Percentiles rank a stretch among this genome's conserved stretches.
Evolutionary conservation across 2,797 vertebrate genomes (phyloP).

Genomic region (Betta splendens): DNA sequence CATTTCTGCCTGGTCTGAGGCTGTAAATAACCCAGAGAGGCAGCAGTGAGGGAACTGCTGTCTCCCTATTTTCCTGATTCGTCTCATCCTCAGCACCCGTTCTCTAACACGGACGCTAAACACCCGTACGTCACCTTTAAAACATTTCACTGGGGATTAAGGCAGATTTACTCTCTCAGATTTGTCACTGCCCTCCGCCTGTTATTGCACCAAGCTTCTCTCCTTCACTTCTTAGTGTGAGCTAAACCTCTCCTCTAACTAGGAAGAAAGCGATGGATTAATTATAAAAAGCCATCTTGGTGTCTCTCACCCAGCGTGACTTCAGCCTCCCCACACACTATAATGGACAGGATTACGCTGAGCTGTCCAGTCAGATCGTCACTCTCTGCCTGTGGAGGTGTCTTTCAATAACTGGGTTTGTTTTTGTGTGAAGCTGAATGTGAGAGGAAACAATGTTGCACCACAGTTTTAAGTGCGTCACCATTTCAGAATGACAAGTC

Average conservation of each 20-base stretch:
- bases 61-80: slow-evolving; percentile 23
- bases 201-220: slow-evolving; percentile 18
- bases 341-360: slow-evolving; percentile 80
- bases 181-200: slow-evolving; percentile 18
- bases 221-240: slow-evolving; percentile 36
- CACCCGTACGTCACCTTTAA: slow-evolving; percentile 36
- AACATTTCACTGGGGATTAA: slow-evolving; percentile 43
- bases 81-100: slow-evolving; percentile 18
- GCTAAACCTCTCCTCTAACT: slow-evolving; percentile 35
- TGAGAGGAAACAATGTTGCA: slow-evolving; percentile 5
- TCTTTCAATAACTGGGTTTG: slow-evolving; percentile 44
- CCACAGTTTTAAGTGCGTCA: slow-evolving; percentile 35
- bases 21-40: slow-evolving; percentile 70
- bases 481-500: slow-evolving; percentile 91
- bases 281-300: slow-evolving; percentile 50
- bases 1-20: slow-evolving; percentile 58
- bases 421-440: slow-evolving; percentile 3
- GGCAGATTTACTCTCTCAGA: slow-evolving; percentile 38
- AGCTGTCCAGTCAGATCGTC: slow-evolving; percentile 66
- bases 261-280: slow-evolving; percentile 52
- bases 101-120: slow-evolving; percentile 23
- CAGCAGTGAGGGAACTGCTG: slow-evolving; percentile 41
- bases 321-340: slow-evolving; percentile 41
- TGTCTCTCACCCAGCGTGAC: slow-evolving; percentile 63
- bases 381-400: slow-evolving; percentile 41